Evolutionary conservation across 92 coral and sea anemone species (phyloP).

Genomic region (Scolanthus callimorphus): DNA sequence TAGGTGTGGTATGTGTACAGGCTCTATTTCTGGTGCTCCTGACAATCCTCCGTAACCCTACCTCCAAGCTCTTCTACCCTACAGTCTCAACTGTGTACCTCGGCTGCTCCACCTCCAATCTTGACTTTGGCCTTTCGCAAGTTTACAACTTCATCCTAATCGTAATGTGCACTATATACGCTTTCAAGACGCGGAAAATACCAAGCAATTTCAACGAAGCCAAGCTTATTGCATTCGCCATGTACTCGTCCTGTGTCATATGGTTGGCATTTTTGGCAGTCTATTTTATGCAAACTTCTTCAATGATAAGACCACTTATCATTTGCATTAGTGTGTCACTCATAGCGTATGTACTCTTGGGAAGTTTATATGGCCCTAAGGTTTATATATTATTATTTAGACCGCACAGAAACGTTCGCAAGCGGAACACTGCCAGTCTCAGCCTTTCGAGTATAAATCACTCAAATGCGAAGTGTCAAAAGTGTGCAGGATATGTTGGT

Average conservation of each 20-base stretch:
- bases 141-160: constrained; percentile 93
- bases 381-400: constrained; percentile 81
- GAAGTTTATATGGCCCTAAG: constrained; percentile 87
- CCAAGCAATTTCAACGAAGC: constrained; percentile 99
- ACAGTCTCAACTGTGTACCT: constrained; percentile 59
- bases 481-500: constrained; percentile 49
- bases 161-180: constrained; percentile 88
- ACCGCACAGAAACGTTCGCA: constrained; percentile 87
- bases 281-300: constrained; percentile 73
- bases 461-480: constrained; percentile 38
- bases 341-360: constrained; percentile 82
- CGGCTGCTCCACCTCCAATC: constrained; percentile 71
- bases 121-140: constrained; percentile 93
- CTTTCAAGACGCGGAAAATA: constrained; percentile 92
- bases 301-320: constrained; percentile 63
- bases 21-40: constrained; percentile 74
- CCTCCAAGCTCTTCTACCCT: constrained; percentile 59
- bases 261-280: constrained; percentile 94
- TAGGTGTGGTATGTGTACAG: constrained; percentile 86
- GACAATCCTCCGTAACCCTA: constrained; percentile 67
- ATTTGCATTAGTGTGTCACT: constrained; percentile 84
- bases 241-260: constrained; percentile 92
- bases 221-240: constrained; percentile 93
- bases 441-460: constrained; percentile 90
- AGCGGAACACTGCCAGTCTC: constrained; percentile 65